Base-by-base conservation (phyloP, 2,113 vertebrate genomes). In the Pogonocichla stellata region DNA sequence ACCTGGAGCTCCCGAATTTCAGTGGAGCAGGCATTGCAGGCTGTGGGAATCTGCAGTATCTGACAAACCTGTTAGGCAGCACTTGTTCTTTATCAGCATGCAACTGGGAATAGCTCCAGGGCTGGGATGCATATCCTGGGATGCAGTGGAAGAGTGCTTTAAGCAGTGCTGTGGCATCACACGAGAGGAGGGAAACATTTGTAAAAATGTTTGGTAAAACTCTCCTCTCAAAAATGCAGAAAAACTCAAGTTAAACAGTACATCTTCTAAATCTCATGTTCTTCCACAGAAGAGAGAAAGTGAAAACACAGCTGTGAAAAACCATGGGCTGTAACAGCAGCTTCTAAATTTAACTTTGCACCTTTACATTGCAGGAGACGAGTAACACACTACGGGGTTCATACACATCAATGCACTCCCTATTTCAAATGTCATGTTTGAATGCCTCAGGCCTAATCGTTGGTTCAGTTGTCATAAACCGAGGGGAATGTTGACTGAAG, bases 351-450 rank as follows among this genome's bases (percentile, higher is more conserved):
- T 94, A 91, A 42, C 73, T 91, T 93, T 85, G 33, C 88, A 92
- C 40, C 73, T 92, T 87, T 88, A 29, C 28, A 79, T 42, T 75
- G 70, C 81, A 87, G 90, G 33, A 94, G 62, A 57, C 16, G 42
- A 61, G 42, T 26, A 74, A 72, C 56, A 80, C 29, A 18, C 33
- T 87, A 14, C 7, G 53, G 31, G 18, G 64, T 15, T 82, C 88
- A 83, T 69, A 20, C n/a, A 91, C 8, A 7, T 95, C 93, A 94
- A 34, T 77, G n/a, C n/a, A 83, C 34, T 51, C 72, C 90, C 77
- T 92, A 80, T 87, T 95, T 93, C 73, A 96, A 92, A 97, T 67
- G 88, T 43, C 78, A 69, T 72, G 83, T 94, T 96, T 97, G 75
- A 97, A 93, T 95, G 86, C 90, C 66, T 93, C 48, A 31, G 61